Conservation (phyloP, 1,140 invertebrate genomes). For the Drosophila orosa region DNA sequence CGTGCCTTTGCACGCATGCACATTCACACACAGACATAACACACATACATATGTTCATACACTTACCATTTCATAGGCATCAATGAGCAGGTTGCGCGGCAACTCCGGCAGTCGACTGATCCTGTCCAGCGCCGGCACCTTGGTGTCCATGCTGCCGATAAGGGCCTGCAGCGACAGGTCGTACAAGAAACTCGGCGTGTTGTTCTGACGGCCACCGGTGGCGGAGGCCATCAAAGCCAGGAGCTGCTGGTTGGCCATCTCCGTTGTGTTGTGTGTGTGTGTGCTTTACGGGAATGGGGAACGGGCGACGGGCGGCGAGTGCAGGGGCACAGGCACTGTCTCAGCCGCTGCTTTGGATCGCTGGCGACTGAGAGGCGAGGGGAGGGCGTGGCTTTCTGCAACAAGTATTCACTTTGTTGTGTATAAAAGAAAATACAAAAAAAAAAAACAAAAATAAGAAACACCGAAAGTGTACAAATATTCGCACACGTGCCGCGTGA, state of each 20-base stretch:
- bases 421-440: neutral
- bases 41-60: neutral
- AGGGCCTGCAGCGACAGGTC: constrained; percentile 57
- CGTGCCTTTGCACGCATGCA: neutral
- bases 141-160: constrained; percentile 66
- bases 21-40: neutral
- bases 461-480: constrained; percentile 10
- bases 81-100: constrained; percentile 73
- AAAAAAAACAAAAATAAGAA: no score
- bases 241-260: constrained; percentile 66
- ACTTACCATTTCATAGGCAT: constrained; percentile 79
- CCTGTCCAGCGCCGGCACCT: constrained; percentile 60
- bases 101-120: constrained; percentile 71
- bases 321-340: neutral
- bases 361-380: neutral
- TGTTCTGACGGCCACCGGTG: constrained; percentile 38
- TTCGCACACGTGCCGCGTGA: constrained; percentile 44
- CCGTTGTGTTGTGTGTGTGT: constrained; percentile 1
- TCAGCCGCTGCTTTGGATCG: neutral
- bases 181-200: constrained; percentile 59
- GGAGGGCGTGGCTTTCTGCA: constrained; percentile 48
- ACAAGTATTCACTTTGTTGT: constrained; percentile 45
- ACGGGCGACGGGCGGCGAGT: no score
- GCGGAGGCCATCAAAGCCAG: constrained; percentile 44
- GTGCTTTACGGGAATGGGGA: neutral